Evolutionary conservation across 2,888 invertebrate species (phyloP), one percentile per base, ranked within the genome.

Genomic region (Gari tellinella): DNA sequence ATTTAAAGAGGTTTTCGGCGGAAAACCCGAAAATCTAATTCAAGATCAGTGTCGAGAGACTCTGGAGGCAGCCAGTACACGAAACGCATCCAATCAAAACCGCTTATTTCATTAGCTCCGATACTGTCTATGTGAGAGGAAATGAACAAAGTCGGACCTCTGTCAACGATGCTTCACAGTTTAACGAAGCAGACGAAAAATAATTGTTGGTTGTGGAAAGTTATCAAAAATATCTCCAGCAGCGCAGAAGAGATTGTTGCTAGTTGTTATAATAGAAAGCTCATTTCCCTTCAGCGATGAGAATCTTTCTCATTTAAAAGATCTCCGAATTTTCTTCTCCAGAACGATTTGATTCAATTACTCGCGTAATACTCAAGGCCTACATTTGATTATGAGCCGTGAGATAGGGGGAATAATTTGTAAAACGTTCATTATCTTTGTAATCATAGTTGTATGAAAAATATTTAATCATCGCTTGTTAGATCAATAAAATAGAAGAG

Each of bases 181-280:
- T 62, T 63, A 75, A 75, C 66, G 75, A 75, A 61, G 69, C 75
- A 62, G 62, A 65, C 75, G 69, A 53, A 52, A 57, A 56, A 57
- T 65, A 75, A 75, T 75, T 75, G 62, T 66, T 56, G 49, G 41
- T 56, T 31, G 66, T 25, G 62, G 61, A 46, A 69, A 75, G 49
- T 74, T 64, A 77, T 77, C 72, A 77, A 69, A 72, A 75, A 70
- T 63, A 56, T 66, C 75, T 66, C 66, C 70, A 75, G 63, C 41
- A 40, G 72, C 53, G 60, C 66, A 64, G 66, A 70, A 58, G 70
- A 66, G 70, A 75, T 75, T 66, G 75, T 55, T 58, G 66, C 53
- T 66, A 49, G 72, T 72, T 67, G 62, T 72, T 48, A 67, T 70
- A 75, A 75, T 75, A 63, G 63, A 64, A 75, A 66, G 63, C 67